Conservation (phyloP, 2,113 vertebrate species). For the Varanus salvator region DNA sequence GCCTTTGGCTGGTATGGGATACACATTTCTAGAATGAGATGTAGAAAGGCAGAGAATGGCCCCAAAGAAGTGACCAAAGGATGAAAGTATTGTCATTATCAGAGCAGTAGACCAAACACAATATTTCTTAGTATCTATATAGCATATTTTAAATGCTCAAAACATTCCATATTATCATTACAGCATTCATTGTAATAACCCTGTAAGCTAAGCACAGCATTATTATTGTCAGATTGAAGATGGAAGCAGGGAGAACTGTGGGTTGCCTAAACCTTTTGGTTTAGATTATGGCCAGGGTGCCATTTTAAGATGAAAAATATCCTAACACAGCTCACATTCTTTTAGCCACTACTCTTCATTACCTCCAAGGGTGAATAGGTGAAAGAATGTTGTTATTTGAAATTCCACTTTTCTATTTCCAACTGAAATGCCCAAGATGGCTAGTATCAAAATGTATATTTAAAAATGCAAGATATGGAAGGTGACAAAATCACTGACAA, state of each 20-base stretch:
- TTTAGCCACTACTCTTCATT: neutral
- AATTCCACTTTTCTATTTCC: too few species aligned
- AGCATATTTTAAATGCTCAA: too few species aligned
- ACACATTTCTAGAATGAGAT: neutral
- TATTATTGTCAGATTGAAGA: neutral
- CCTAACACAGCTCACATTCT: neutral
- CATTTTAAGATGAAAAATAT: neutral
- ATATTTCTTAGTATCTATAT: neutral
- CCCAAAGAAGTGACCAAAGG: neutral
- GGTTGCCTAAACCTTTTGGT: neutral
- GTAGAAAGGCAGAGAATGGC: neutral
- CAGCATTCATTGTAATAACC: neutral
- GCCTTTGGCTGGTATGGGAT: neutral
- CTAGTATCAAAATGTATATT: too few species aligned
- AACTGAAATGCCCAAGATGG: too few species aligned
- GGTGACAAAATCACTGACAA: too few species aligned
- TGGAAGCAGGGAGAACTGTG: neutral
- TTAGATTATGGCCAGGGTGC: neutral
- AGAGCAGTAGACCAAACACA: neutral
- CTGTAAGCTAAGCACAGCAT: neutral
- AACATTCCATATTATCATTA: too few species aligned
- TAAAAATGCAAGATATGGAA: too few species aligned
- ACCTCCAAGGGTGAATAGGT: neutral
- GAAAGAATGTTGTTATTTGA: neutral
- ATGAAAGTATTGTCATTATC: neutral